Evolutionary conservation across 2,113 vertebrate species (phyloP), one percentile per base, ranked within the genome.

Genomic region (Scartelaos histophorus): DNA sequence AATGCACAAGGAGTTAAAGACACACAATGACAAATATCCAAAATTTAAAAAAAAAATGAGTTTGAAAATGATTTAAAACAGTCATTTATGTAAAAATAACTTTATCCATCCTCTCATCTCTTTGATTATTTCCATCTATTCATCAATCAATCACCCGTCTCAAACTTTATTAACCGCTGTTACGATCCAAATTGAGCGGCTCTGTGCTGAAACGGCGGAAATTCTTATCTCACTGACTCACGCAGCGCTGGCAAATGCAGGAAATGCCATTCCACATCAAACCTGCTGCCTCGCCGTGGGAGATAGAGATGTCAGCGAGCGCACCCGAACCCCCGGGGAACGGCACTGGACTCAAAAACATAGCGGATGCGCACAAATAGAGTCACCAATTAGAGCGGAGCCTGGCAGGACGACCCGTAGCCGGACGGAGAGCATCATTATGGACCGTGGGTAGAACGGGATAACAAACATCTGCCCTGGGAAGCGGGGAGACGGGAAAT

Each of bases 301-400:
- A 73, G 74, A 62, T 21, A 13, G 1, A 49, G 43, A 78, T 24
- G 66, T 76, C 73, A 74, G 47, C 65, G 64, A 54, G 25, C 43
- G 25, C 38, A 54, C 77, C 35, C 1, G 22, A 46, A 70, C 7
- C 70, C 24, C 24, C 13, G 43, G 71, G 77, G 45, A 80, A 49
- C 9, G 7, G 65, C 58, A 66, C 45, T 66, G 73, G 16, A 34
- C 34, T 9, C 19, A 35, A 21, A 22, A 35, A 21, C 58, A 80
- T 7, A 0, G 2, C 10, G 13, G 67, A 71, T 70, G 58, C 29
- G 66, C 72, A 66, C 75, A 81, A 70, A 80, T 45, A 1, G 21
- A 87, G 65, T 69, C 68, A 75, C 81, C 84, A 85, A 89, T 88
- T 82, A 85, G 61, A 56, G 35, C 29, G 60, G 71, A 29, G 66